These are phyloP conservation scores for Aphidius gifuensis DNA, from an alignment of 1,140 invertebrate genomes.

Conservation along the genomic window DNA sequence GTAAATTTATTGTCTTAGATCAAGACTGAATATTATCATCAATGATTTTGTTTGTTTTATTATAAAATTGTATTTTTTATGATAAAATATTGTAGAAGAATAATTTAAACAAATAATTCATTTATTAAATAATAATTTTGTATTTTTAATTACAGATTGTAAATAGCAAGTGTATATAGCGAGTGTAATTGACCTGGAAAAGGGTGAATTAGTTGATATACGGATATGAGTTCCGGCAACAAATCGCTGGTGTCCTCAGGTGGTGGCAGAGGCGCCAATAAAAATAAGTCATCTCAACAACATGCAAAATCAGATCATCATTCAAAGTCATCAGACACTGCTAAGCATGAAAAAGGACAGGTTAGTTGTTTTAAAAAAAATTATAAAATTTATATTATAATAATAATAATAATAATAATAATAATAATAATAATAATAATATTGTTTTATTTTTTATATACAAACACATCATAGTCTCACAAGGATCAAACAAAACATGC, in stretches of 20 bases:
- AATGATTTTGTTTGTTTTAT: too few species aligned
- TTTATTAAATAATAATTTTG: too few species aligned
- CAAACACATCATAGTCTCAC: conserved; percentile 26
- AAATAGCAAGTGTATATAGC: conserved; percentile 59
- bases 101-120: too few species aligned
- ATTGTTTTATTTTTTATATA: too few species aligned
- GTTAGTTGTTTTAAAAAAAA: conserved; percentile 29
- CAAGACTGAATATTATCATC: too few species aligned
- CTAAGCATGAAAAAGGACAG: conserved; percentile 52
- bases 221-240: conserved; percentile 49
- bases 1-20: background rate
- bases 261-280: conserved; percentile 44
- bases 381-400: background rate
- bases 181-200: conserved; percentile 39
- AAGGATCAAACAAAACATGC: conserved; percentile 60
- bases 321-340: conserved; percentile 48
- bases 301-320: conserved; percentile 53
- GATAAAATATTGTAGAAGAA: too few species aligned
- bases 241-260: conserved; percentile 52
- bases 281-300: conserved; percentile 47
- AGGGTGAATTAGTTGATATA: conserved; percentile 21
- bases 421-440: background rate
- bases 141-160: conserved; percentile 51
- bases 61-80: too few species aligned
- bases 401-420: background rate